phyloP scores from a whole-genome alignment of 2,797 vertebrate genomes.

The Argyrosomus regius region DNA sequence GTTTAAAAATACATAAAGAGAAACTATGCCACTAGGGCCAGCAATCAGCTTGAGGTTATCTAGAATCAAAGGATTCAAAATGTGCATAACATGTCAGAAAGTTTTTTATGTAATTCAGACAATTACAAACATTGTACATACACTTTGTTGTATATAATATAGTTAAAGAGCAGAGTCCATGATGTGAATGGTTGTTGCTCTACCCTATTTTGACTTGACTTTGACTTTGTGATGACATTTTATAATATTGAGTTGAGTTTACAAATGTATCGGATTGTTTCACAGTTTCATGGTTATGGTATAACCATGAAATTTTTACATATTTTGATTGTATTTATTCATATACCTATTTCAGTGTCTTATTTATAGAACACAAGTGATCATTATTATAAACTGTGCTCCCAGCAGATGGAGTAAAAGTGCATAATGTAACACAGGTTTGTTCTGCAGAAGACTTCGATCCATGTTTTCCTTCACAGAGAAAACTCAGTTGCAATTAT shows the following conservation, averaged over 20 bases:
- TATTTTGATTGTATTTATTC: background rate
- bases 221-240: background rate
- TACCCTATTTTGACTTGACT: too few relatives aligned
- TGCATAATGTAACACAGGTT: background rate
- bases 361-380: background rate
- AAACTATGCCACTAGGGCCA: too few relatives aligned
- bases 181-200: too few relatives aligned
- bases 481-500: background rate
- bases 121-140: too few relatives aligned
- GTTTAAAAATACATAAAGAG: too few relatives aligned
- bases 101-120: too few relatives aligned
- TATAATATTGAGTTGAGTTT: background rate
- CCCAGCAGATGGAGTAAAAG: constrained; percentile 1
- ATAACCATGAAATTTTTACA: background rate
- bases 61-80: too few relatives aligned
- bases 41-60: too few relatives aligned
- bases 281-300: accelerated
- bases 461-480: background rate
- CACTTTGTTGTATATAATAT: too few relatives aligned
- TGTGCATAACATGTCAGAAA: too few relatives aligned
- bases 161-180: too few relatives aligned
- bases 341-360: background rate
- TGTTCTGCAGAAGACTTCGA: background rate
- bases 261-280: background rate
- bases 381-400: background rate